These are phyloP conservation scores for Melanerpes aurifrons DNA, from an alignment of 2,113 vertebrate genomes.

Conservation along the genomic window DNA sequence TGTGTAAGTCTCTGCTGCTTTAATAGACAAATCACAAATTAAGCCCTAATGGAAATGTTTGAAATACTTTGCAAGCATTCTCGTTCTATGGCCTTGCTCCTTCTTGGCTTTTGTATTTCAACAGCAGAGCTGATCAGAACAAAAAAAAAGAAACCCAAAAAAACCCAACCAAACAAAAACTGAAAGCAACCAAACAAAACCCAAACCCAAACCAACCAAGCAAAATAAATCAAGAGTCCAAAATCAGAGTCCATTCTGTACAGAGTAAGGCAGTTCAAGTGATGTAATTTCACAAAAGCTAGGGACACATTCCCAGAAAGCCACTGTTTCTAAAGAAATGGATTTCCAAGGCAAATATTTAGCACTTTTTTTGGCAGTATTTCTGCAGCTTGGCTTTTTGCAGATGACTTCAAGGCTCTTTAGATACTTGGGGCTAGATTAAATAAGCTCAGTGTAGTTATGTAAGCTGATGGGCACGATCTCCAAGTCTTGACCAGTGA, in stretches of 20 bases:
- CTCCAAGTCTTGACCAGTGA: not conserved
- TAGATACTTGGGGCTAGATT: not conserved
- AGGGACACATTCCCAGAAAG: not conserved
- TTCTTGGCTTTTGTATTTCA: not conserved
- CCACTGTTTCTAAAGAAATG: not conserved
- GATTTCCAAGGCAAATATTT: not conserved
- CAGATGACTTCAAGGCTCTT: not conserved
- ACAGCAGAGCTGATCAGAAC: not conserved
- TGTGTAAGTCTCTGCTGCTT: slow-evolving; percentile 5
- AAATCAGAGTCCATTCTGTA: not conserved
- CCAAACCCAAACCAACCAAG: too few relatives aligned
- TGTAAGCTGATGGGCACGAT: not conserved
- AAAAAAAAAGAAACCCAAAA: not conserved
- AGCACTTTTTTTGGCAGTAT: not conserved
- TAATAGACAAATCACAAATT: not conserved
- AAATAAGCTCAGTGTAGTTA: not conserved
- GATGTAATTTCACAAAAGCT: not conserved
- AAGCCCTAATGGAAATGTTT: not conserved
- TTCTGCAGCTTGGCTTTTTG: not conserved
- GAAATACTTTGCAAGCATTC: not conserved
- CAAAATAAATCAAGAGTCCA: too few relatives aligned
- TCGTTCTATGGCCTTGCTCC: not conserved
- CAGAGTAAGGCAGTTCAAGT: not conserved
- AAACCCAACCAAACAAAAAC: not conserved
- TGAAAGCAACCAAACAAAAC: too few relatives aligned